These are phyloP conservation scores for Trachymyrmex cornetzi DNA, from an alignment of 1,140 invertebrate genomes.

Conservation along the genomic window DNA sequence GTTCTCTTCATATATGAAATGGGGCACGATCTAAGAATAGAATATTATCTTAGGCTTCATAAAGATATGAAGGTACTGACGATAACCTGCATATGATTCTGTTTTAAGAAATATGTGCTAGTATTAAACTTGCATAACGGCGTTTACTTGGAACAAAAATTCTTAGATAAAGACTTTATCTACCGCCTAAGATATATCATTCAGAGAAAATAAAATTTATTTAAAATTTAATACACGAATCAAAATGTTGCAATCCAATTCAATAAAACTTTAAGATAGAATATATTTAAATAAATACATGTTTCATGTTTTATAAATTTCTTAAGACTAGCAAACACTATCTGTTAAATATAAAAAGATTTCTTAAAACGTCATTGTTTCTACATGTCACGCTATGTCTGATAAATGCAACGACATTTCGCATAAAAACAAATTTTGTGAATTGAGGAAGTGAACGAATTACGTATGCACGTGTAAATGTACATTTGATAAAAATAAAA, in stretches of 20 bases:
- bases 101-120: neutral
- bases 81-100: conserved; percentile 47
- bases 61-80: conserved; percentile 22
- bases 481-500: neutral
- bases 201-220: neutral
- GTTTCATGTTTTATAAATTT: conserved; percentile 1
- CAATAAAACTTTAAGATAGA: neutral
- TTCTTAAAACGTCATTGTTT: neutral
- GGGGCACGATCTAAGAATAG: conserved; percentile 27
- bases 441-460: neutral
- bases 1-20: neutral
- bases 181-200: neutral
- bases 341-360: too few relatives aligned
- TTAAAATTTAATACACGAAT: neutral
- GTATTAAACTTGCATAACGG: conserved; percentile 20
- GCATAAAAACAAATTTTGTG: conserved; percentile 21
- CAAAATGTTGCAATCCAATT: neutral
- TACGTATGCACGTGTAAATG: neutral
- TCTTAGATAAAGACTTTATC: neutral
- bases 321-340: neutral
- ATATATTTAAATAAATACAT: neutral
- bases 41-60: conserved; percentile 32
- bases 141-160: neutral
- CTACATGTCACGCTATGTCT: neutral
- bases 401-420: conserved; percentile 38